Evolutionary conservation across 2,888 invertebrate species (phyloP).

Genomic region (Antheraea yamamai): DNA sequence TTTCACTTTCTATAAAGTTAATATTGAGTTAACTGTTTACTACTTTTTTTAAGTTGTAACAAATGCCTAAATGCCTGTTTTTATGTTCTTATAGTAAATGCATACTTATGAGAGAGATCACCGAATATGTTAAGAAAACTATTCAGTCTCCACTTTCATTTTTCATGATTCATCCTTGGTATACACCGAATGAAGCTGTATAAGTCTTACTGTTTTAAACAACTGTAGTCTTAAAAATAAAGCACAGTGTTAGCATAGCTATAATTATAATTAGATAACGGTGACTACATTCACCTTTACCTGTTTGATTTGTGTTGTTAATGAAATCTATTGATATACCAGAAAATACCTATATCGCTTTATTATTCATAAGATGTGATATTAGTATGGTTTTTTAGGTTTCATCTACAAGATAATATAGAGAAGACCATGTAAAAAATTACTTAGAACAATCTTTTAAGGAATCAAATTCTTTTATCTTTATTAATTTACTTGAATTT

Average conservation of each 20-base stretch:
- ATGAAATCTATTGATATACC: background rate
- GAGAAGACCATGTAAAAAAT: background rate
- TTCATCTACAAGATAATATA: background rate
- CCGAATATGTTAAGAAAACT: background rate
- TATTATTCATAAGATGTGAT: too few relatives aligned
- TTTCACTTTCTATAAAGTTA: background rate
- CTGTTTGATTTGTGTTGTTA: background rate
- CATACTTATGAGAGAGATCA: background rate
- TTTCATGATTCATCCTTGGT: background rate
- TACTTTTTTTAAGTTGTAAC: background rate
- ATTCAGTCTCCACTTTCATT: conserved; percentile 2
- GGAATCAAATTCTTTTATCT: background rate
- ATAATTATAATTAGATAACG: background rate
- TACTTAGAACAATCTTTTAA: background rate
- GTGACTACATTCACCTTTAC: background rate
- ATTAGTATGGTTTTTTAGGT: too few relatives aligned
- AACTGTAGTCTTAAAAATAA: background rate
- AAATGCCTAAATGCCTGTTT: background rate
- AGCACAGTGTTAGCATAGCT: background rate
- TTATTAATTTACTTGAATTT: background rate
- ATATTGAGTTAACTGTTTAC: background rate
- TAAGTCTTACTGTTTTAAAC: background rate
- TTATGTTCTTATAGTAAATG: background rate
- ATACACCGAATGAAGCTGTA: background rate
- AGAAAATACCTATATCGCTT: background rate